Percentiles rank a stretch among this genome's conserved stretches.
Conservation (phyloP, 2,113 vertebrate genomes). For the Pontoporia blainvillei region DNA sequence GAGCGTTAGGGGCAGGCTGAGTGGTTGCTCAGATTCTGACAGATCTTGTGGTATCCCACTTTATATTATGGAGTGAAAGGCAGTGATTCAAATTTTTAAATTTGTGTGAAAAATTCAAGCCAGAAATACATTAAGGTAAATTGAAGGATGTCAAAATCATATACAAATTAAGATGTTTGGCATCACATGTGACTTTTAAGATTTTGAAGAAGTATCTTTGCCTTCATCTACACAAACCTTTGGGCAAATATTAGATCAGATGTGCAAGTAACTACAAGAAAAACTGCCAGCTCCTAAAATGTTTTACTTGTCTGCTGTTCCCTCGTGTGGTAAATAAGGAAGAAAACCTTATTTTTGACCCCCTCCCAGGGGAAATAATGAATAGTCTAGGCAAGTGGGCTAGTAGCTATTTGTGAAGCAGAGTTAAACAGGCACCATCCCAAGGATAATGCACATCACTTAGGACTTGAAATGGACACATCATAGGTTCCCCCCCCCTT, state of each 20-base stretch:
- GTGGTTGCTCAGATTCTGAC: not conserved
- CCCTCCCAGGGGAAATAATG: not conserved
- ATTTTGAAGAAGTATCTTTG: not conserved
- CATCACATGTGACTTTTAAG: not conserved
- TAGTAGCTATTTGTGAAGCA: not conserved
- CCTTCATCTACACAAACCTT: conserved; percentile 16
- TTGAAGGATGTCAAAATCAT: not conserved
- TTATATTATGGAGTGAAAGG: not conserved
- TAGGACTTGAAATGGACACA: conserved; percentile 34
- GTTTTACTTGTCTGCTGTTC: not conserved
- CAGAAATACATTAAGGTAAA: not conserved
- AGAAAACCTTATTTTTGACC: not conserved
- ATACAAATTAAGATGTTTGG: not conserved
- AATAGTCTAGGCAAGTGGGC: not conserved
- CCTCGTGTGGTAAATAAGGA: not conserved
- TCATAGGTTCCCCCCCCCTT: conserved; percentile 18
- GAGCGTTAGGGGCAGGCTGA: not conserved
- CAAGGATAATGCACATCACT: not conserved
- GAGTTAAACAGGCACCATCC: conserved; percentile 5
- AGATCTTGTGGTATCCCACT: not conserved
- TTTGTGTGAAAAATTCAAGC: not conserved
- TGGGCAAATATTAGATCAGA: not conserved
- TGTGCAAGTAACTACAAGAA: not conserved
- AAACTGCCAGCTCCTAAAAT: not conserved
- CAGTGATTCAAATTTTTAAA: not conserved